Conservation (phyloP, 2,888 invertebrate genomes). For the Prostheceraeus crozeri region DNA sequence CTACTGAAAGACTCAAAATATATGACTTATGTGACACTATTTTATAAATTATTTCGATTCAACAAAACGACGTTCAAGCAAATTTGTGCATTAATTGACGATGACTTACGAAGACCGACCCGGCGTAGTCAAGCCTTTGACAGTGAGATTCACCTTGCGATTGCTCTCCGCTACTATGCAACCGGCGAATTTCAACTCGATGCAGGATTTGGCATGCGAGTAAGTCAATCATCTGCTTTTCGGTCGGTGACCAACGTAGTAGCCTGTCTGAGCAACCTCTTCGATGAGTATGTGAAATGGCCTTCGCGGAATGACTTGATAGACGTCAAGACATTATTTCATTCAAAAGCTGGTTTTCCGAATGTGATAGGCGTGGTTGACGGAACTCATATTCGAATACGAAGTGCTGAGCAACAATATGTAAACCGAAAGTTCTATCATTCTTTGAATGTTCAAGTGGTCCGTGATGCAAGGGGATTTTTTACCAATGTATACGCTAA, state of each 20-base stretch:
- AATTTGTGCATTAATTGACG: constrained; percentile 8
- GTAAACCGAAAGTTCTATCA: constrained; percentile 35
- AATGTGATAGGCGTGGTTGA: too few relatives aligned
- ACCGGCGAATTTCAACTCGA: constrained; percentile 17
- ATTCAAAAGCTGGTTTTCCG: too few relatives aligned
- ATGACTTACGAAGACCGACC: neutral
- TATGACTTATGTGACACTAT: too few relatives aligned
- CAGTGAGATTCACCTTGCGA: neutral
- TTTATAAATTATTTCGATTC: neutral
- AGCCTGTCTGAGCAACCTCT: neutral
- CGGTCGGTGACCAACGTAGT: neutral
- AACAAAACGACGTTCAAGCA: constrained; percentile 6
- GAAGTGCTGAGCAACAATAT: neutral
- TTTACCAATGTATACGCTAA: constrained; percentile 41
- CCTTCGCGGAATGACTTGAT: too few relatives aligned
- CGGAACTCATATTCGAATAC: too few relatives aligned
- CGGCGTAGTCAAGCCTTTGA: neutral
- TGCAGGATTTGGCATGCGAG: neutral
- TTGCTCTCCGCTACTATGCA: constrained; percentile 1
- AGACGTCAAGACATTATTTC: too few relatives aligned
- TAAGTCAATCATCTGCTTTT: constrained; percentile 1
- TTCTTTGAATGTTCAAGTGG: constrained; percentile 43
- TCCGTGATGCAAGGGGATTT: constrained; percentile 35
- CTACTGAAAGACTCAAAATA: too few relatives aligned
- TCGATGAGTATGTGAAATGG: too few relatives aligned